Percentiles rank a stretch among this genome's conserved stretches.
These are phyloP conservation scores for Rhyacophila evoluta DNA, from an alignment of 2,888 invertebrate species.

Conservation along the genomic window DNA sequence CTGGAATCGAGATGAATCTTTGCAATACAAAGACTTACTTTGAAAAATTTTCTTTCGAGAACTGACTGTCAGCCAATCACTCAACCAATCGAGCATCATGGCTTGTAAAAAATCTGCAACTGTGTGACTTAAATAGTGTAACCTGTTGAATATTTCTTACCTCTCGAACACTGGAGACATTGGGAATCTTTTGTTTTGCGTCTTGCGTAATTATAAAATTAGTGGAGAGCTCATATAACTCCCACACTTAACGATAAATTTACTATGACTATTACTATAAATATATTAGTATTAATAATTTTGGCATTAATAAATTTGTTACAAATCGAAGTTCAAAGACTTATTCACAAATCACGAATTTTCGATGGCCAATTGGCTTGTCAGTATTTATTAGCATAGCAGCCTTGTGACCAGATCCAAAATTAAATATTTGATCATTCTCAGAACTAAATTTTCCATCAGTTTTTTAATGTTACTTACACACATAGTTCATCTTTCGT, in stretches of 20 bases:
- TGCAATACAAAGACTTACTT: too few relatives aligned
- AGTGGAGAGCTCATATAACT: background rate
- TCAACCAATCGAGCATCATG: too few relatives aligned
- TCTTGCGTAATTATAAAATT: background rate
- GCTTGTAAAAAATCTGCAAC: too few relatives aligned
- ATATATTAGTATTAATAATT: background rate
- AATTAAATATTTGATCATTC: background rate
- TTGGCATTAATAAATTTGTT: background rate
- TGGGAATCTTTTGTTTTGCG: too few relatives aligned
- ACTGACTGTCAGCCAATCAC: too few relatives aligned
- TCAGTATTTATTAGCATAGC: background rate
- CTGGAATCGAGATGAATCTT: too few relatives aligned
- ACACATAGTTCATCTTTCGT: too few relatives aligned
- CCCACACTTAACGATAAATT: background rate
- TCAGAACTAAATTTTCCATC: background rate
- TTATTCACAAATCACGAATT: constrained; percentile 19
- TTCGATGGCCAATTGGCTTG: constrained; percentile 2
- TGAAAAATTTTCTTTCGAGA: too few relatives aligned
- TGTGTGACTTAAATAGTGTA: too few relatives aligned
- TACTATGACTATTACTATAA: background rate
- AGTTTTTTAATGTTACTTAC: background rate
- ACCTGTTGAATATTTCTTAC: too few relatives aligned
- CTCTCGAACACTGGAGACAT: too few relatives aligned
- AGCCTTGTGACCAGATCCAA: background rate
- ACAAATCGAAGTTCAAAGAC: background rate